Percentiles rank a stretch among this genome's conserved stretches.
phyloP scores from a whole-genome alignment of 2,797 vertebrate genomes.

The Sphaeramia orbicularis region DNA sequence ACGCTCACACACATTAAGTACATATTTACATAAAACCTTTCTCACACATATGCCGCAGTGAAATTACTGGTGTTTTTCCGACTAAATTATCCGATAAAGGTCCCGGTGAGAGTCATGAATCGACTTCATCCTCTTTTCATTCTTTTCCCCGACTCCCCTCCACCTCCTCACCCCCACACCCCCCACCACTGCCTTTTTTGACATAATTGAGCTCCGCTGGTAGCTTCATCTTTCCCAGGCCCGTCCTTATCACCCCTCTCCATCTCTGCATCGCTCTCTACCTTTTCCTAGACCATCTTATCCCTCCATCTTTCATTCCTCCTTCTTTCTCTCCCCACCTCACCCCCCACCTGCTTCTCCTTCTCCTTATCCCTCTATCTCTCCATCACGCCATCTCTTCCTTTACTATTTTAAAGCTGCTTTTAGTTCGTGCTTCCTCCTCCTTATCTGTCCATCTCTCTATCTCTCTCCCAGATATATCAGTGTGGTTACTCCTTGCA shows the following conservation, averaged over 20 bases:
- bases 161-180: background rate
- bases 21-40: conserved; percentile 35
- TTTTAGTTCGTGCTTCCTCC: conserved; percentile 64
- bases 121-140: conserved; percentile 29
- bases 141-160: conserved; percentile 1
- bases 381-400: conserved; percentile 59
- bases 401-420: conserved; percentile 48
- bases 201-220: conserved; percentile 29
- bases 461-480: conserved; percentile 50
- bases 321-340: conserved; percentile 3
- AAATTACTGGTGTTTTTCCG: conserved; percentile 20
- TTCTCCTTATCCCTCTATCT: conserved; percentile 45
- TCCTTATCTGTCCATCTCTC: conserved; percentile 57
- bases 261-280: background rate
- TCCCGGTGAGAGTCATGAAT: conserved; percentile 39
- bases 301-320: conserved; percentile 21
- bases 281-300: background rate
- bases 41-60: conserved; percentile 5
- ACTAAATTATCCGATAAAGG: conserved; percentile 44
- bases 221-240: conserved; percentile 26
- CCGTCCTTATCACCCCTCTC: conserved; percentile 11
- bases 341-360: background rate
- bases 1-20: conserved; percentile 6
- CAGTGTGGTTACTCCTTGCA: conserved; percentile 3
- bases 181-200: background rate